Base-by-base conservation (phyloP, 2,888 invertebrate species). In the Rhaphigaster nebulosa region DNA sequence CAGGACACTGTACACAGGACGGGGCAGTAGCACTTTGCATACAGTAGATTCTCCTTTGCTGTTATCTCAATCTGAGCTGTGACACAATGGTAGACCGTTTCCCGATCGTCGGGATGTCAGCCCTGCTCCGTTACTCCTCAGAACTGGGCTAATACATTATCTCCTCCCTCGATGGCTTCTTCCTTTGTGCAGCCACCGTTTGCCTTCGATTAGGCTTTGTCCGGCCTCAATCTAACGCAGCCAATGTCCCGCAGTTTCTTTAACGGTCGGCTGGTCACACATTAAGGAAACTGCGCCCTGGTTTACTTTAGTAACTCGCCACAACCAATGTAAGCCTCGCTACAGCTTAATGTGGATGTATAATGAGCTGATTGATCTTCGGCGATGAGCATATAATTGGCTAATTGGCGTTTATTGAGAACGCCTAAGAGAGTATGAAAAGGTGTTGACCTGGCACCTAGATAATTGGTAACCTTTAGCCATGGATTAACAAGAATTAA, bases 111-210 rank as follows among this genome's bases (percentile, higher is more conserved):
- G n/a, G 84, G 84, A 84, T 18, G 84, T 13, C 84, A 12, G 84
- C 13, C n/a, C 8, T 15, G 15, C 2, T 6, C 84, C 84, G 84
- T 50, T 84, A 84, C 45, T n/a, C 84, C 45, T 10, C n/a, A 50
- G 45, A 45, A 45, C 84, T 84, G 84, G n/a, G 84, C 84, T 84
- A 84, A 84, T 84, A 84, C 45, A 84, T 84, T 84, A 84, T 50
- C 38, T 38, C 18, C 38, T 23, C 34, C 10, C 41, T 1, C 6
- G 41, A 26, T 45, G 38, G 10, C 45, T 13, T 45, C 84, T 45
- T 84, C 84, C 84, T 84, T 84, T 84, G 84, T 84, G 3, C 84
- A 1, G 45, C n/a, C 26, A 18, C 80, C 41, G 38, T 10, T 41
- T 23, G 76, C 38, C 38, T 80, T 50, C 84, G n/a, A 76, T 76